Conservation (phyloP, 2,888 invertebrate species). For the Stomorhina lunata region DNA sequence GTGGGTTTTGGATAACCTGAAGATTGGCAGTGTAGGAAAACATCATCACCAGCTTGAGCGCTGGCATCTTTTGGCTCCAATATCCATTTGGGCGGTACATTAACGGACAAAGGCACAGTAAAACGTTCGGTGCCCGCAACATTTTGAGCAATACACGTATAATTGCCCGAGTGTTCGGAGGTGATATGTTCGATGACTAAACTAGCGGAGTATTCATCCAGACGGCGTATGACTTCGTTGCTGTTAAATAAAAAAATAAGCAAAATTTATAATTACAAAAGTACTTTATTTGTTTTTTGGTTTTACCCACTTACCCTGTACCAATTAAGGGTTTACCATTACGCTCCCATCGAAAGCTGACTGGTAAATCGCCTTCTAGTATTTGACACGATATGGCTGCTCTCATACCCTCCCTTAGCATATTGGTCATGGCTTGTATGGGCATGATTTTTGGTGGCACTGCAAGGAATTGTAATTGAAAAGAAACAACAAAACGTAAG, state of each 20-base stretch:
- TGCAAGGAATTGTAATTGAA: slow-evolving; percentile 74
- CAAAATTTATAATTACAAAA: background rate
- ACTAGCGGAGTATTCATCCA: slow-evolving; percentile 92
- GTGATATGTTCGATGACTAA: slow-evolving; percentile 92
- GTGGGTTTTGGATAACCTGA: slow-evolving; percentile 94
- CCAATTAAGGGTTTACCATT: slow-evolving; percentile 89
- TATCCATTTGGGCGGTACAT: slow-evolving; percentile 94
- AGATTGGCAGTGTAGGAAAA: slow-evolving; percentile 92
- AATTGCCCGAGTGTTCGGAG: slow-evolving; percentile 92
- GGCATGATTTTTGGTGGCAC: slow-evolving; percentile 92
- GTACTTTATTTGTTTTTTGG: background rate
- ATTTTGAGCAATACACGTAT: slow-evolving; percentile 93
- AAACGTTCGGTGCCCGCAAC: slow-evolving; percentile 89
- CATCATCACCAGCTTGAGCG: slow-evolving; percentile 90
- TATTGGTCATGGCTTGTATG: slow-evolving; percentile 89
- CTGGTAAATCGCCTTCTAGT: slow-evolving; percentile 94
- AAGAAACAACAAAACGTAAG: slow-evolving; percentile 14
- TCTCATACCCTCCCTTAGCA: slow-evolving; percentile 90
- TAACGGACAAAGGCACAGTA: slow-evolving; percentile 89
- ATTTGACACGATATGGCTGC: slow-evolving; percentile 95
- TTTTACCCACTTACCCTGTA: slow-evolving; percentile 80
- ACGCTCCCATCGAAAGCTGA: slow-evolving; percentile 94
- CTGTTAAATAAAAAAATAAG: slow-evolving; percentile 67
- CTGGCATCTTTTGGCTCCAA: slow-evolving; percentile 91
- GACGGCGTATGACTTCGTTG: slow-evolving; percentile 82